Percentiles rank a stretch among this genome's conserved stretches.
Conservation (phyloP, 2,888 invertebrate species). For the Nymphalis polychloros region DNA sequence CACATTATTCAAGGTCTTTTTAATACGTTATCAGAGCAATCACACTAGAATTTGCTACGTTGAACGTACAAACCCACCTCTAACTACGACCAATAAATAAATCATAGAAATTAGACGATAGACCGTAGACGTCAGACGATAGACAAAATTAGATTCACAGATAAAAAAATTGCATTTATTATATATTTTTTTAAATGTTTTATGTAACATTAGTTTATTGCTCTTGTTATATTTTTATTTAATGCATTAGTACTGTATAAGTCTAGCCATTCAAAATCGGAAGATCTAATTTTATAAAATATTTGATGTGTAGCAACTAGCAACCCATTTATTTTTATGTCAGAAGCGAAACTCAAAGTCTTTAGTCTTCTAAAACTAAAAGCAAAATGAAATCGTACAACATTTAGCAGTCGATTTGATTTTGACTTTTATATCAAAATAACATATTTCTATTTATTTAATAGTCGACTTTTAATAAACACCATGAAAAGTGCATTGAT, state of each 20-base stretch:
- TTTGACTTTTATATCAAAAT: neutral
- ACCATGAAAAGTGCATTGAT: slow-evolving; percentile 93
- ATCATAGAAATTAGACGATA: slow-evolving; percentile 12
- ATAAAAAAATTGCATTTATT: neutral
- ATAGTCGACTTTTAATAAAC: neutral
- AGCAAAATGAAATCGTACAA: slow-evolving; percentile 1
- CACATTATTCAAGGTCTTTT: slow-evolving; percentile 51
- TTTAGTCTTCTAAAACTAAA: neutral
- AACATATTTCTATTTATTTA: neutral
- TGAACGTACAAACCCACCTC: slow-evolving; percentile 17
- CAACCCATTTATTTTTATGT: no score
- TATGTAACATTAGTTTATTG: no score
- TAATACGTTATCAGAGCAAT: slow-evolving; percentile 33
- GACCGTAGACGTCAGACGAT: neutral
- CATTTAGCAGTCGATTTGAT: neutral
- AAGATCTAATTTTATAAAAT: no score
- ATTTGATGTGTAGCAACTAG: no score
- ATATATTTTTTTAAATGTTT: no score
- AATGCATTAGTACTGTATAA: no score
- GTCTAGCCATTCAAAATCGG: no score
- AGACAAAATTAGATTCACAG: neutral
- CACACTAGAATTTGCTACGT: slow-evolving; percentile 26
- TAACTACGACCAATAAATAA: slow-evolving; percentile 23
- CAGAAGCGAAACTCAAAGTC: neutral
- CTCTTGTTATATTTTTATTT: no score